Evolutionary conservation across 2,113 vertebrate genomes (phyloP), one percentile per base, ranked within the genome.

Genomic region (Mellivora capensis): DNA sequence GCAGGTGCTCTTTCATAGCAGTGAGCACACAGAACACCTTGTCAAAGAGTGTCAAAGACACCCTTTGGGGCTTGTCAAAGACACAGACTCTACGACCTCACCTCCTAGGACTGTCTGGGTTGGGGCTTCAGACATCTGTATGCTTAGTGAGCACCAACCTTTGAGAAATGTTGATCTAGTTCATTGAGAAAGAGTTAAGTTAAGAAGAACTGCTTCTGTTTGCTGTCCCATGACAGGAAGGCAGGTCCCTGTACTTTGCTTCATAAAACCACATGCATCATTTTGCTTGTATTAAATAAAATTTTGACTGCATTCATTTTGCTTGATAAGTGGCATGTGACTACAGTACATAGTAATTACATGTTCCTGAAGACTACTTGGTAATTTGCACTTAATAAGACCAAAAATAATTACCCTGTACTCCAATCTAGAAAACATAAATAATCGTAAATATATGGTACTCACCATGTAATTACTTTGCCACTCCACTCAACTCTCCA

Each of bases 321-420:
- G 90, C 95, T 90, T 96, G 67, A 44, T 92, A 98, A 98, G 96
- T 97, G 96, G 77, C 98, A 98, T 97, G 95, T 96, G 96, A 98
- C 97, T 97, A 62, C 37, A 88, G 96, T 96, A 84, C 95, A 93
- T 95, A 95, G 97, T 98, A 98, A 98, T 98, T 98, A 98, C 97
- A 96, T 97, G 95, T 98, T 98, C 95, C 96, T 98, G 95, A 98
- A 98, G 97, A 98, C 98, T 97, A 94, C 98, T 98, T 97, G 95
- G 97, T 98, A 98, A 98, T 98, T 98, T 98, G 97, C 91, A 97
- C 97, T 98, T 98, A 98, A 98, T 98, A 98, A 98, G 97, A 97
- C 98, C 97, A 98, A 97, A 98, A 98, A 98, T 98, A 98, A 98
- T 98, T 98, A 98, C 96, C 94, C 97, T 87, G 86, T 96, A 90